Evolutionary conservation across 1,140 invertebrate species (phyloP).

Genomic region (Scaptomyza pallida): DNA sequence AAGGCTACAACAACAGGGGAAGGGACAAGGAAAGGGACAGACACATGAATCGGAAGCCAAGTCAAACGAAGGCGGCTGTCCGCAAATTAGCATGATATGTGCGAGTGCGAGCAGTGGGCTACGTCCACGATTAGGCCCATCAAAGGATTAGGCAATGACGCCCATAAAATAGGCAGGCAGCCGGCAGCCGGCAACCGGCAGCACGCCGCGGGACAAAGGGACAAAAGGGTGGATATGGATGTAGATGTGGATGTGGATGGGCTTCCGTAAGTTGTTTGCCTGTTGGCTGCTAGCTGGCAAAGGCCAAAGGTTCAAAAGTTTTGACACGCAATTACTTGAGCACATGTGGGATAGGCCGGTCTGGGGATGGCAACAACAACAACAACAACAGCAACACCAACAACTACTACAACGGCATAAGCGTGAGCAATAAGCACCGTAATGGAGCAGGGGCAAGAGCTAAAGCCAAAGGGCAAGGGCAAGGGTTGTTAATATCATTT

Average conservation of each 20-base stretch:
- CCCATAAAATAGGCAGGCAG: constrained; percentile 48
- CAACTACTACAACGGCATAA: neutral
- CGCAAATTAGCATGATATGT: constrained; percentile 78
- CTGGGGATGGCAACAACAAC: constrained; percentile 10
- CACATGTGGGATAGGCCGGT: constrained; percentile 52
- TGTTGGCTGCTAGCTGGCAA: constrained; percentile 2
- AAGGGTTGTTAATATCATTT: constrained; percentile 77
- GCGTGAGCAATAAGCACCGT: neutral
- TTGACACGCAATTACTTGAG: constrained; percentile 76
- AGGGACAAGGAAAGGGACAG: constrained; percentile 18
- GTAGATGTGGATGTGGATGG: too few species aligned
- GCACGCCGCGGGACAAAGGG: constrained; percentile 37
- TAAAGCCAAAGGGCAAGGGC: constrained; percentile 13
- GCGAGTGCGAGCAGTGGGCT: constrained; percentile 16
- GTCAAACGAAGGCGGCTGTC: constrained; percentile 79
- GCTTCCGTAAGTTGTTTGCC: constrained; percentile 12
- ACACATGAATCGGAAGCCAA: constrained; percentile 66
- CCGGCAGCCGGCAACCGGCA: constrained; percentile 36
- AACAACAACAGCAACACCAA: neutral
- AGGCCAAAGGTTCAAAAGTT: constrained; percentile 77
- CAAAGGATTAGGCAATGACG: constrained; percentile 74
- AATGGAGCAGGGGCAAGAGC: neutral
- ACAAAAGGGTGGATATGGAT: neutral
- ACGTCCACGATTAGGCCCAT: constrained; percentile 73
- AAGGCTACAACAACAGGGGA: neutral